Evolutionary conservation across 2,113 vertebrate genomes (phyloP).

Genomic region (Apistogramma diplotaenia): DNA sequence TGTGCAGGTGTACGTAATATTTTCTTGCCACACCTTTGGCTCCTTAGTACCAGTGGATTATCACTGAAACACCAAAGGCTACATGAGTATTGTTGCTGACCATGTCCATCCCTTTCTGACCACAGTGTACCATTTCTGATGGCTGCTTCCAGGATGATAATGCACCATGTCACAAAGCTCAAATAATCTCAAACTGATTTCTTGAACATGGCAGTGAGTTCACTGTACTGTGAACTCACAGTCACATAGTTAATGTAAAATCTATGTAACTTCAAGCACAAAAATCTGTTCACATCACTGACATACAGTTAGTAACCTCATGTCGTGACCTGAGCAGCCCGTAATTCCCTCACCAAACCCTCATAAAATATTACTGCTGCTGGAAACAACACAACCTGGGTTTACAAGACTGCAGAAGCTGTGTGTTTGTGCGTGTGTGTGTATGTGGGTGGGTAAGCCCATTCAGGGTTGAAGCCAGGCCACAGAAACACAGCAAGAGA

Average conservation of each 20-base stretch:
- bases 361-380: slow-evolving; percentile 59
- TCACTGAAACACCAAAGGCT: neutral
- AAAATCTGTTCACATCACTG: neutral
- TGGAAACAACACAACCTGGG: slow-evolving; percentile 56
- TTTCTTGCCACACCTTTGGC: neutral
- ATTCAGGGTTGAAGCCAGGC: slow-evolving; percentile 53
- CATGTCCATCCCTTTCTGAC: too few relatives aligned
- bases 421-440: neutral
- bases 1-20: too few relatives aligned
- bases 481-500: slow-evolving; percentile 52
- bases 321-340: slow-evolving; percentile 58
- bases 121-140: too few relatives aligned
- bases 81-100: too few relatives aligned
- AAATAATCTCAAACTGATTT: too few relatives aligned
- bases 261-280: neutral
- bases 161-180: too few relatives aligned
- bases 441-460: slow-evolving; percentile 20
- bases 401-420: slow-evolving; percentile 47
- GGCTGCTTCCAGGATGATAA: too few relatives aligned
- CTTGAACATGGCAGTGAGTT: neutral
- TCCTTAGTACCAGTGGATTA: neutral
- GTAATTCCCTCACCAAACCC: slow-evolving; percentile 30
- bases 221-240: neutral
- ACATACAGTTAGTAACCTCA: slow-evolving; percentile 22
- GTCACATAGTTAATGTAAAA: neutral